Evolutionary conservation across 1,140 invertebrate species (phyloP), one percentile per base, ranked within the genome.

Genomic region (Drosophila miranda): DNA sequence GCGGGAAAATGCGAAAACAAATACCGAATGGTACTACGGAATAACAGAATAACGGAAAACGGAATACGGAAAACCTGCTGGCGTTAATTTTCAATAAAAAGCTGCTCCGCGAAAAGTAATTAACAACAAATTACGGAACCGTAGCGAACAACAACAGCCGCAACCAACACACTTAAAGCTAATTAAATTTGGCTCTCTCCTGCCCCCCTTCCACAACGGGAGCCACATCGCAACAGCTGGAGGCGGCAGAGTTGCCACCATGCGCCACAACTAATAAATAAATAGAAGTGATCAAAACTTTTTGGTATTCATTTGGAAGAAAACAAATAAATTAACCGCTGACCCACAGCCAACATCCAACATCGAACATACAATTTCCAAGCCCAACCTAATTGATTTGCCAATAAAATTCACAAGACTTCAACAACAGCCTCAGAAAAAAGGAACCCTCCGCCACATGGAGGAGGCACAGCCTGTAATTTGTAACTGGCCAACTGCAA

Each of bases 81-180:
- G 76, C 75, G 67, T 82, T 83, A 78, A 82, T 82, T 82, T 83
- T 67, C 75, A 83, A 82, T 83, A 83, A 82, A 79, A 83, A 72
- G 60, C 49, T 70, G 42, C 59, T 52, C 54, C 60, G 59, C 69
- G 58, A 69, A 83, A 83, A 80, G 76, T 79, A 83, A 83, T 83
- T 83, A 84, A 84, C 71, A 84, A 84, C 80, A 84, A 84, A 80
- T 83, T 84, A 73, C 66, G 57, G 74, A 72, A 72, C 69, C 62
- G 67, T 63, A 72, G 38, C 59, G 55, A 48, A 49, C 41, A 23
- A 64, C 60, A 66, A 71, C 55, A 54, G 56, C 58, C 74, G 49
- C 57, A 62, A 59, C 75, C 78, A 68, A 80, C 66, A 86, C 80
- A 86, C 80, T 84, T 84, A 80, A 53, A 64, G 80, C 80, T 76